Base-by-base conservation (phyloP, 35 echinoderm and acorn worm species). In the Apostichopus parvimensis region DNA sequence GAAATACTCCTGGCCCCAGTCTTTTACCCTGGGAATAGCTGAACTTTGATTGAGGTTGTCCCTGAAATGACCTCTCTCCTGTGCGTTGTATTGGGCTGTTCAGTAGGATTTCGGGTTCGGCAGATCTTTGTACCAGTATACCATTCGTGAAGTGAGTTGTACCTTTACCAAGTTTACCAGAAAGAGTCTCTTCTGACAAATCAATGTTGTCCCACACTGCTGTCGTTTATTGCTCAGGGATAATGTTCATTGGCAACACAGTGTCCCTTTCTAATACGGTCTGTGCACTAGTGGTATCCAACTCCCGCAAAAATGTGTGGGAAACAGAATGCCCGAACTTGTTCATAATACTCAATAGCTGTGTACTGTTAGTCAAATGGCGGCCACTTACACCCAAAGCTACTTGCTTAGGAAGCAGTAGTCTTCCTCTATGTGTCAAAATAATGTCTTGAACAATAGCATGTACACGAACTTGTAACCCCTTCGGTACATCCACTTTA, bases 301-400 rank as follows among this genome's bases (percentile, higher is more conserved):
- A 65, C 56, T 93, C 92, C 54, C 56, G 54, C 2, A 73, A 6
- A 26, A 4, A 93, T 6, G 61, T 86, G 12, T 86, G 92, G 1
- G 80, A 87, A 15, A 93, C 92, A 45, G 24, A 80, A 72, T 93
- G 86, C 5, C 92, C 92, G 52, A 90, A 79, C 13, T 82, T 72
- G 68, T 93, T 93, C 17, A 93, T 56, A 15, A 93, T 15, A n/a
- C 87, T 86, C 1, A 93, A 55, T 89, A 34, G 28, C 28, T 34
- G 83, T 2, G 86, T 52, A 20, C 60, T 86, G 1, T 77, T 78
- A 23, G 24, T 78, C 55, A 93, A 55, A 89, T 93, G 92, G 22
- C 92, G 24, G 28, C 93, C 54, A 25, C 52, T 26, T 2, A 91
- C 8, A 57, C 79, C 28, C 28, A 34, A 34, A 34, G 28, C 28